Evolutionary conservation across 1,140 invertebrate species (phyloP), one percentile per base, ranked within the genome.

Genomic region (Drosophila seguyi): DNA sequence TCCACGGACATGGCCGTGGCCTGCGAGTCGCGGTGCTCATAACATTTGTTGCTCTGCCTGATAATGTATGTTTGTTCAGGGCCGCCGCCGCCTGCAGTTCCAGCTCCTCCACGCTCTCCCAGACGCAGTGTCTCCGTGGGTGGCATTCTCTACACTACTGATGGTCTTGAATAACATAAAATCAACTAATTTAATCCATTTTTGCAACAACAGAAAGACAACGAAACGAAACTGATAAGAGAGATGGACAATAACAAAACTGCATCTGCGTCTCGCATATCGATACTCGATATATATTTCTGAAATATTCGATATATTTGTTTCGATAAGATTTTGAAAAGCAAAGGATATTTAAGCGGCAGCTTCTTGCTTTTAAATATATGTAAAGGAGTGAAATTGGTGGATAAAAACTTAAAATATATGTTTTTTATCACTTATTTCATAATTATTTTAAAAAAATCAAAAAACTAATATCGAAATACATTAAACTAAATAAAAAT

Each of bases 1-100:
- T 98, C 97, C 29, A 98, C 95, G 71, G 97, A 97, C 97, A 99
- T 98, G 44, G 97, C 96, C 91, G 96, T 98, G 14, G 98, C 97
- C 95, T 98, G 94, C n/a, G 95, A 90, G 81, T 95, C 95, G 11
- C 92, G 82, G 59, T 92, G 92, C 18, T 92, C 91, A 56, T 88
- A 92, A 39, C 73, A 79, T 74, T 90, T 92, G 53, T 79, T 87
- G 72, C 87, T 91, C 47, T 92, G 91, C 22, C 87, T 79, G 8
- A 92, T 79, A 22, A 92, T 88, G 45, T 85, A 82, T 5, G 86
- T 82, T 31, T 91, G 87, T 27, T 92, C 85, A 8, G 74, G 36
- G 31, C 36, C 68, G 25, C 60, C 61, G 39, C 62, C 67, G 22
- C 66, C 56, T 31, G 38, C 68, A 13, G 22, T 45, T 56, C 67